Conservation (phyloP, 2,113 vertebrate genomes). For the Rhegmatorhina hoffmannsi region DNA sequence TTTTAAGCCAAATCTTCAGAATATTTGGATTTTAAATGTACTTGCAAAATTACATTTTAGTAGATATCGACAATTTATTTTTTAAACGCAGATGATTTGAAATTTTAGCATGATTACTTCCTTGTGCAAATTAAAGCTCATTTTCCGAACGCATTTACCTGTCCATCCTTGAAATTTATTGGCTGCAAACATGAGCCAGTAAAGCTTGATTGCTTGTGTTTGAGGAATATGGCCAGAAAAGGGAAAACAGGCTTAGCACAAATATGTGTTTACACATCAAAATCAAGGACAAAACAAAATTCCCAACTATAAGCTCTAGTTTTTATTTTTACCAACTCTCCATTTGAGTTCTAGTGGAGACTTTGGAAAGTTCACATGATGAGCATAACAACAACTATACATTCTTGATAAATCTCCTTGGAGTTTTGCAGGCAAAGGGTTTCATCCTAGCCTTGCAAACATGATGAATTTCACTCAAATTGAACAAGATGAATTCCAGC, state of each 20-base stretch:
- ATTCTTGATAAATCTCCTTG: background rate
- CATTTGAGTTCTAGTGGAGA: background rate
- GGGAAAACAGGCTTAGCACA: background rate
- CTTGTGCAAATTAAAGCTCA: background rate
- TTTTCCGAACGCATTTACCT: background rate
- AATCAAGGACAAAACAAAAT: background rate
- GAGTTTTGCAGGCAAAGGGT: background rate
- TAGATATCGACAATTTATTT: background rate
- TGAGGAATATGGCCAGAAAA: background rate
- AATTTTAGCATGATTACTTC: background rate
- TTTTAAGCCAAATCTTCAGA: background rate
- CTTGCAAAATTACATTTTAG: background rate
- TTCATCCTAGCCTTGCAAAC: background rate
- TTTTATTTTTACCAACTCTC: background rate
- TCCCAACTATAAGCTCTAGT: background rate
- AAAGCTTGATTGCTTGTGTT: background rate
- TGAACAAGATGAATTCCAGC: constrained; percentile 17
- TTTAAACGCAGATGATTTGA: background rate
- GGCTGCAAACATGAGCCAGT: background rate
- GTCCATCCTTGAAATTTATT: background rate
- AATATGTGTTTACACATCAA: background rate
- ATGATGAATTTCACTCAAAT: background rate
- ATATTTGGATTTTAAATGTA: background rate
- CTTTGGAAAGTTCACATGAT: background rate
- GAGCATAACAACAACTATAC: background rate